Evolutionary conservation across 2,113 vertebrate genomes (phyloP), one percentile per base, ranked within the genome.

Genomic region (Ammospiza nelsoni): DNA sequence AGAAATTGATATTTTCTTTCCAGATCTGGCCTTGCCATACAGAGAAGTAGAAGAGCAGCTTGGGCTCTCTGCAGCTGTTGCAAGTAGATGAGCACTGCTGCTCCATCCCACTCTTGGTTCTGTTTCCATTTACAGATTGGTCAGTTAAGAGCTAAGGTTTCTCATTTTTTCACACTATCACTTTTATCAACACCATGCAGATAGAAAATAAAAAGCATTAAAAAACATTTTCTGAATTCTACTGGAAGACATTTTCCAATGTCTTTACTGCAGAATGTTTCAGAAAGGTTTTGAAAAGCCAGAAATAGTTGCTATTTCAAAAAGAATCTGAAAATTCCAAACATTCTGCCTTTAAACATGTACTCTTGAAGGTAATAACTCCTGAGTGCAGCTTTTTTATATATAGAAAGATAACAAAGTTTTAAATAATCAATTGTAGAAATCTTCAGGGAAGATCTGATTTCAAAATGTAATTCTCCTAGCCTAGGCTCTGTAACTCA

Each of bases 351-450:
- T 85, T 79, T 83, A 24, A 62, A 95, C 87, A 6, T 57, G 2
- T 59, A 28, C 5, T 82, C 84, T 58, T 87, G 55, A 88, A 95
- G 41, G 41, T 57, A 85, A 73, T 87, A 87, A 84, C 44, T 87
- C 69, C 69, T 61, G 37, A 91, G 41, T 66, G 8, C 37, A 79
- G 57, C 22, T 90, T 78, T 73, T 73, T 74, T 59, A 90, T 81
- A 65, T 35, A 66, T 82, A 68, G 37, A 25, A 71, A 94, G 55
- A 74, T 65, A 94, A 92, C 10, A 44, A 82, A 91, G 51, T 91
- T 92, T 89, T 82, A 95, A 89, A 87, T 89, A 89, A 94, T 87
- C 54, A 91, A 73, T 87, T 87, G 55, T 51, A 83, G 58, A 84
- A 89, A 79, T 82, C 62, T 85, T 85, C 74, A 85, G 66, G 62